Evolutionary conservation across 2,113 vertebrate genomes (phyloP).

Genomic region (Chionodraco myersi): DNA sequence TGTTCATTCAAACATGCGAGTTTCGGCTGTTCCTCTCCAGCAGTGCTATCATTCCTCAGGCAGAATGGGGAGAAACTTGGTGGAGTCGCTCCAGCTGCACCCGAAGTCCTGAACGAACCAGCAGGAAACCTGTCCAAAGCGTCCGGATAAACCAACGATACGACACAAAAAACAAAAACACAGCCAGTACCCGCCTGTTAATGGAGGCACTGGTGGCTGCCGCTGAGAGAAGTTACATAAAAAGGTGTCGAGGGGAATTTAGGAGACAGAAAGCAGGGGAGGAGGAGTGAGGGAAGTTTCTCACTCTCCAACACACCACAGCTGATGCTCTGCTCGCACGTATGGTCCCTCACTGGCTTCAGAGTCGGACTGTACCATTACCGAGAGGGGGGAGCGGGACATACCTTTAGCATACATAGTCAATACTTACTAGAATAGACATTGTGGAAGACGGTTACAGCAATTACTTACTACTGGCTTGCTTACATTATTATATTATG

Average conservation of each 20-base stretch:
- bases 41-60: constrained; percentile 80
- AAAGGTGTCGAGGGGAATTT: constrained; percentile 4
- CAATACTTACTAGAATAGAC: not conserved
- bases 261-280: not conserved
- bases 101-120: constrained; percentile 32
- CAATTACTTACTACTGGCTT: accelerated
- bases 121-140: constrained; percentile 20
- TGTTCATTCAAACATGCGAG: constrained; percentile 74
- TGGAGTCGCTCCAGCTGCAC: constrained; percentile 64
- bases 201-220: not conserved
- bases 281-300: constrained; percentile 45
- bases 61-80: constrained; percentile 56
- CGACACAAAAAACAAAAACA: not conserved
- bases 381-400: not conserved
- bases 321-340: constrained; percentile 74
- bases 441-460: not conserved
- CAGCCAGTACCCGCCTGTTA: not conserved
- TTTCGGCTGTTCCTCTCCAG: constrained; percentile 59
- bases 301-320: constrained; percentile 58
- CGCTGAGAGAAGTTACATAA: not conserved
- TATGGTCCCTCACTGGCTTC: constrained; percentile 53
- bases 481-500: accelerated
- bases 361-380: constrained; percentile 76
- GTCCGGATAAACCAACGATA: not conserved
- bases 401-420: accelerated